Conservation (phyloP, 1,140 invertebrate species). For the Drosophila orena region DNA sequence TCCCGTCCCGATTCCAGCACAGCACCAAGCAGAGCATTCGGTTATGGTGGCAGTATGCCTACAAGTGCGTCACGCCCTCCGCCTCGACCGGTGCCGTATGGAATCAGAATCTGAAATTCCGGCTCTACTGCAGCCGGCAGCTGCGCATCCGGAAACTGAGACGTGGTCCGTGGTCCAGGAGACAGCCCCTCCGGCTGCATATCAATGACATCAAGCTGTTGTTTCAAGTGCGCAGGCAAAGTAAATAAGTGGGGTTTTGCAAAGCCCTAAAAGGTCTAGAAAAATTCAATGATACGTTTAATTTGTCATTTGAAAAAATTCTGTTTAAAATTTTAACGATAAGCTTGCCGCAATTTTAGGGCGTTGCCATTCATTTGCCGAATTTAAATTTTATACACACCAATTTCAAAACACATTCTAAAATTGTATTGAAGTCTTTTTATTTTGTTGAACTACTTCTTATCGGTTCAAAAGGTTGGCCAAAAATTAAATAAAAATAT, state of each 20-base stretch:
- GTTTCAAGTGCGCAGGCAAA: constrained; percentile 56
- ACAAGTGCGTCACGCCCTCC: constrained; percentile 67
- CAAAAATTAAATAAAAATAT: constrained; percentile 15
- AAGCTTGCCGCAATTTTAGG: neutral
- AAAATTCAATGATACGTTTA: neutral
- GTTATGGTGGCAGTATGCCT: constrained; percentile 76
- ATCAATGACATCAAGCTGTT: constrained; percentile 66
- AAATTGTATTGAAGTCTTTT: neutral
- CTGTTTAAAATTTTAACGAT: constrained; percentile 1
- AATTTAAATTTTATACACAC: neutral
- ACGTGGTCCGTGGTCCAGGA: constrained; percentile 50
- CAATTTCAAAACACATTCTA: too few species aligned
- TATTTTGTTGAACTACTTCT: neutral
- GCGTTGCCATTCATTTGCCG: constrained; percentile 7
- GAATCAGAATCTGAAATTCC: constrained; percentile 72
- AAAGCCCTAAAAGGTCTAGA: neutral
- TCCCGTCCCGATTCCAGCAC: constrained; percentile 59
- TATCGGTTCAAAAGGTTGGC: too few species aligned
- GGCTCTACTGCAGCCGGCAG: constrained; percentile 65
- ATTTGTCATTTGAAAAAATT: neutral
- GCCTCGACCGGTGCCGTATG: constrained; percentile 32
- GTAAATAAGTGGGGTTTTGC: constrained; percentile 30
- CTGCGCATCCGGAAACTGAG: constrained; percentile 66
- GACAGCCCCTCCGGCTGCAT: constrained; percentile 61
- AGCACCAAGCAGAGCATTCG: constrained; percentile 71